Evolutionary conservation across 92 coral and sea anemone genomes (phyloP), one percentile per base, ranked within the genome.

Genomic region (Actinernus sp.): DNA sequence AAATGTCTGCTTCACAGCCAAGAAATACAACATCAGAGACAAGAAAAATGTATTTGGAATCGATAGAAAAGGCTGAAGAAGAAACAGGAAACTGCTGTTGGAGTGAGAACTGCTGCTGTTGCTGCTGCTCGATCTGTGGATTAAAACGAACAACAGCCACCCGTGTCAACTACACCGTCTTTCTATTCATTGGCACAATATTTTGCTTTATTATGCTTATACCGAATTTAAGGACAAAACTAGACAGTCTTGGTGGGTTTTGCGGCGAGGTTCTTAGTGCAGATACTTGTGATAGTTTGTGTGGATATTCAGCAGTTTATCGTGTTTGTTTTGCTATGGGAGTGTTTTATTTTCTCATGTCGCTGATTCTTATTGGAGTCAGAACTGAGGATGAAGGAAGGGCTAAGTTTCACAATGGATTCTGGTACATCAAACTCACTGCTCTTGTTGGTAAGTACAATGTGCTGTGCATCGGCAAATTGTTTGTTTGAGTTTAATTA

Each of bases 231-330:
- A 58, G 71, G 9, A 53, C n/a, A 9, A 74, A 79, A 59, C 69
- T 81, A 1, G 50, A 56, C 21, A 63, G 65, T 24, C 59, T 58
- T 33, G 79, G 75, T 4, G 76, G 55, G 4, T 71, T 92, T 46
- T 89, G 96, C 80, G 67, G 43, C 18, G 69, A 65, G 14, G 49
- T 71, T 33, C 40, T 80, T 12, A 61, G 70, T 5, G 28, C 69
- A 40, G 53, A 26, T 19, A 74, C 74, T 21, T 92, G 96, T 27
- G 76, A 58, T 23, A 80, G 55, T 33, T 40, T 92, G 4, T 60
- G 73, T 24, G 97, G 97, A n/a, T 80, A 84, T 55, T 53, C 78
- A 8, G 96, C 92, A 1, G 96, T 88, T 4, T 88, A 88, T 67
- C 82, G 97, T 1, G 51, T 75, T 8, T 89, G 84, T 73, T 74